phyloP scores from a whole-genome alignment of 1,140 invertebrate species.

The Pogonus chalceus region DNA sequence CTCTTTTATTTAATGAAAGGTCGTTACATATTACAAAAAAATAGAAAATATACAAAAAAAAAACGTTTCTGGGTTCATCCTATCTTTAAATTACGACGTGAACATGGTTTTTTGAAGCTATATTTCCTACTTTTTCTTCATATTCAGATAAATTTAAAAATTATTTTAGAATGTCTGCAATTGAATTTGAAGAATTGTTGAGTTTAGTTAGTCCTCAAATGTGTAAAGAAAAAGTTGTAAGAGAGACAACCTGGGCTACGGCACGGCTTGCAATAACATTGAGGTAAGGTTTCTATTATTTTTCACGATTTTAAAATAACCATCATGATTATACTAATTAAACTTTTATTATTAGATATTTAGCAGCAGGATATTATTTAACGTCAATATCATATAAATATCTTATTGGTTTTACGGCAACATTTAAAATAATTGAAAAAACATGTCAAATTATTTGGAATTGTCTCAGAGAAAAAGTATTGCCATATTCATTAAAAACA shows the following conservation, averaged over 20 bases:
- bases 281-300: no score
- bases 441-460: conserved; percentile 20
- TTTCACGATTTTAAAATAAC: no score
- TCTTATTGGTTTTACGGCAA: neutral
- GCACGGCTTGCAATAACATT: no score
- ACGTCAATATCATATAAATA: neutral
- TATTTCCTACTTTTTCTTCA: no score
- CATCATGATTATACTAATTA: no score
- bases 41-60: no score
- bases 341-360: no score
- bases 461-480: conserved; percentile 10
- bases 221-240: neutral
- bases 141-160: conserved; percentile 4
- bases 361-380: neutral
- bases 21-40: no score
- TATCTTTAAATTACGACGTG: no score
- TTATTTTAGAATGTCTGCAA: neutral
- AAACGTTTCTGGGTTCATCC: no score
- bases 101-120: no score
- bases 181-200: conserved; percentile 10
- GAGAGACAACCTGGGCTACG: neutral
- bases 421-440: conserved; percentile 14
- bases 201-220: neutral
- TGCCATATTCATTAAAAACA: conserved; percentile 8
- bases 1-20: no score